Conservation (phyloP, 2,888 invertebrate genomes). For the Ornithoptera priamus region DNA sequence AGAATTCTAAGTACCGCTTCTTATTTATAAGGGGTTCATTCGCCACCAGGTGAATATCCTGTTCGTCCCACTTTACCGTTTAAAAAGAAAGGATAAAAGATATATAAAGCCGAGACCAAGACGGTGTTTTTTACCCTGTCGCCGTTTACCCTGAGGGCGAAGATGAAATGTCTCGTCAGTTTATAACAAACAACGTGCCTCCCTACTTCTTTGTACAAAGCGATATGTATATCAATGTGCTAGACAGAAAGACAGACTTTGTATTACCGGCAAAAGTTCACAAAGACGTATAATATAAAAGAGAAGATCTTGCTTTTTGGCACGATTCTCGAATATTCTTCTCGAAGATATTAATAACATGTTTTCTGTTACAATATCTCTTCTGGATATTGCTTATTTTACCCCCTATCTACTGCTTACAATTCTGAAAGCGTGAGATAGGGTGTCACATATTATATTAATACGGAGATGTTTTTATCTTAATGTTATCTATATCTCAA, state of each 20-base stretch:
- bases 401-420: background rate
- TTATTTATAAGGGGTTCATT: background rate
- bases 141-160: background rate
- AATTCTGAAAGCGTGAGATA: background rate
- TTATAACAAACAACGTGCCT: background rate
- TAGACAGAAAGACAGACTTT: conserved; percentile 3
- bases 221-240: background rate
- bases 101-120: background rate
- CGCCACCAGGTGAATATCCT: background rate
- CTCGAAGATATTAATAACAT: conserved; percentile 11
- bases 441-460: background rate
- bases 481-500: too few relatives aligned
- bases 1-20: background rate
- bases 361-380: conserved; percentile 7
- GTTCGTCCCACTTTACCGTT: background rate
- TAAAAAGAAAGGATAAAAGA: background rate
- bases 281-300: background rate
- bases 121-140: background rate
- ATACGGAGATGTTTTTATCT: background rate
- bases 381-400: conserved; percentile 3
- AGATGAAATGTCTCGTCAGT: background rate
- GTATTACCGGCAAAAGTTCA: background rate
- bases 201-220: too few relatives aligned
- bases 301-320: background rate
- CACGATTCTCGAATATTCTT: conserved; percentile 3